Conservation (phyloP, 64 coral and sea anemone genomes). For the Trachythela sp. region DNA sequence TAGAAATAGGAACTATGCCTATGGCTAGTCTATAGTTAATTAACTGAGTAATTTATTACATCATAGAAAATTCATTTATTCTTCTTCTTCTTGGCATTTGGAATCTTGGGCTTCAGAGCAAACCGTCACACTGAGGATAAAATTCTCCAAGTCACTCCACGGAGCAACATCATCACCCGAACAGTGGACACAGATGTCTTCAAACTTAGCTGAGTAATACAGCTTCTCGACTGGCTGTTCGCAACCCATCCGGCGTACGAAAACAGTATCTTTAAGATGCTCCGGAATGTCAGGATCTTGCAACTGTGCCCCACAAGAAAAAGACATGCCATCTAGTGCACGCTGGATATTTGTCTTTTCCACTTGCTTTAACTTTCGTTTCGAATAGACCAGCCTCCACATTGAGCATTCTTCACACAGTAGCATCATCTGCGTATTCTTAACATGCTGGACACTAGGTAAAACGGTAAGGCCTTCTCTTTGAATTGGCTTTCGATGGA, state of each 20-base stretch:
- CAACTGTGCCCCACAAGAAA: constrained; percentile 5
- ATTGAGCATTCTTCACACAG: constrained; percentile 19
- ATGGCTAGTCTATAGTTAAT: too few relatives aligned
- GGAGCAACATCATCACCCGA: neutral
- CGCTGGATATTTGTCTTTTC: constrained; percentile 1
- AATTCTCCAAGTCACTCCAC: neutral
- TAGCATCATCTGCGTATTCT: constrained; percentile 5
- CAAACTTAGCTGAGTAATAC: neutral
- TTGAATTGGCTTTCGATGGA: constrained; percentile 2
- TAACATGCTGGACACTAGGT: too few relatives aligned
- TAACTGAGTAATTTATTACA: too few relatives aligned
- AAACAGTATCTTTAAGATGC: neutral
- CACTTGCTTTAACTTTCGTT: neutral
- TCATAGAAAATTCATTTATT: too few relatives aligned
- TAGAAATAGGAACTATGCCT: too few relatives aligned
- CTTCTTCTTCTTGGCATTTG: neutral
- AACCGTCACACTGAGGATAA: neutral
- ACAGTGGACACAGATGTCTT: neutral
- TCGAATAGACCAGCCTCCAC: constrained; percentile 16
- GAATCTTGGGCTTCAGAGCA: neutral
- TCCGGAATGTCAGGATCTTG: neutral
- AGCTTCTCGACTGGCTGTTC: neutral
- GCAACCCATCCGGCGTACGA: neutral
- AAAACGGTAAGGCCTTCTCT: neutral
- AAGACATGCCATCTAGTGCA: constrained; percentile 14